phyloP scores from a whole-genome alignment of 2,113 vertebrate species.

The Azemiops feae region DNA sequence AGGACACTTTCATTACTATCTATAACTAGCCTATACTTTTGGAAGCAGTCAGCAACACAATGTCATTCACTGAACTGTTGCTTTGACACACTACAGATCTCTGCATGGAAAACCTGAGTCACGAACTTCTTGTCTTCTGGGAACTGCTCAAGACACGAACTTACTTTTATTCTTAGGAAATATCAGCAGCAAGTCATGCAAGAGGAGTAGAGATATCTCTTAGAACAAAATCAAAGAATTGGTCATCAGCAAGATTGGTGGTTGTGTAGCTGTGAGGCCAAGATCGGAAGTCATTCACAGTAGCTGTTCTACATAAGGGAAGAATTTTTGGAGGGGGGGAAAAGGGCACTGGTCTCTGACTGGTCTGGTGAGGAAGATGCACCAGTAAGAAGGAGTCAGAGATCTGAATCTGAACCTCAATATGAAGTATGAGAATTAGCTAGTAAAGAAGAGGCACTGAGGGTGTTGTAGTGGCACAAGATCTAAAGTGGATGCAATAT shows the following conservation, averaged over 20 bases:
- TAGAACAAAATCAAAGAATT: neutral
- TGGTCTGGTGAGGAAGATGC: neutral
- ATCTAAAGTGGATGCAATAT: too few relatives aligned
- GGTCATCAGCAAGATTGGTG: neutral
- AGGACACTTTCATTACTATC: neutral
- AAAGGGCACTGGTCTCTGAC: neutral
- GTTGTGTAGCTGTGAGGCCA: neutral
- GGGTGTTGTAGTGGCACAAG: too few relatives aligned
- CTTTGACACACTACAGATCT: neutral
- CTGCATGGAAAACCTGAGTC: neutral
- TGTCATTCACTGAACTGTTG: neutral
- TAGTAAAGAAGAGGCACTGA: neutral
- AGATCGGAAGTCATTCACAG: neutral
- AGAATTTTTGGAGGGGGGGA: neutral
- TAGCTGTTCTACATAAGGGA: neutral
- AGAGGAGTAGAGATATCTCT: neutral
- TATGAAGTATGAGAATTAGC: neutral
- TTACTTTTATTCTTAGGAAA: neutral
- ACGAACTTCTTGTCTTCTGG: neutral
- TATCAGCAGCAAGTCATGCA: neutral
- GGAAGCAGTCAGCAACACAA: neutral
- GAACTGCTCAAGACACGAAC: neutral
- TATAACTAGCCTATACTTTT: neutral
- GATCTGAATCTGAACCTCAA: neutral
- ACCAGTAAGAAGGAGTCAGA: neutral